Conservation (phyloP, 2,797 vertebrate genomes). For the Takifugu ocellatus region DNA sequence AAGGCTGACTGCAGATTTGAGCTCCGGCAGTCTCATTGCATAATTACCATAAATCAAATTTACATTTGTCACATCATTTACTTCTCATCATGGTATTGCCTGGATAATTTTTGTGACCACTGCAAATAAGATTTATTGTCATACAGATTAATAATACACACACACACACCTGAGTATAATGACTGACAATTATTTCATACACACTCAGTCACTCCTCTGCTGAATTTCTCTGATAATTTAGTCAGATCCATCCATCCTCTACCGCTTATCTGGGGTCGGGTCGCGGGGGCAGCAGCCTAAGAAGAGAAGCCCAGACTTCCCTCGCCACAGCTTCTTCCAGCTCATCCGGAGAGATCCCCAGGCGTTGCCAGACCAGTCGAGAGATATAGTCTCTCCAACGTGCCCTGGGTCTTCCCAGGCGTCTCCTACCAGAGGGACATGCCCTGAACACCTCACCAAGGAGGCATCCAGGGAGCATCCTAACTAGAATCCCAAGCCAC, state of each 20-base stretch:
- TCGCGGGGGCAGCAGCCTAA: too few relatives aligned
- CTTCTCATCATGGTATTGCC: constrained; percentile 56
- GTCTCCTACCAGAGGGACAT: too few relatives aligned
- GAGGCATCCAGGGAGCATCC: too few relatives aligned
- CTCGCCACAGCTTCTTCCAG: too few relatives aligned
- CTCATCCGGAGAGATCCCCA: too few relatives aligned
- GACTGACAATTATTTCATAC: constrained; percentile 16
- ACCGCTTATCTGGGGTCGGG: neutral
- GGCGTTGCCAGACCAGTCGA: too few relatives aligned
- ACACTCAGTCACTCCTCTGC: constrained; percentile 31
- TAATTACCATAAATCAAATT: constrained; percentile 75
- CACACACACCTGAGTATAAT: constrained; percentile 9
- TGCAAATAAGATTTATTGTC: constrained; percentile 62
- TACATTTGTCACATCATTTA: constrained; percentile 70
- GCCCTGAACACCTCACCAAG: too few relatives aligned
- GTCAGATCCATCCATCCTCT: constrained; percentile 10
- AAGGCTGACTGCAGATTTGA: constrained; percentile 47
- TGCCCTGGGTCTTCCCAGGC: too few relatives aligned
- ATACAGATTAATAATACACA: constrained; percentile 57
- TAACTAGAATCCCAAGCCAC: too few relatives aligned
- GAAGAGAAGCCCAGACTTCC: neutral
- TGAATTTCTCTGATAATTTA: constrained; percentile 37
- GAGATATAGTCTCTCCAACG: too few relatives aligned
- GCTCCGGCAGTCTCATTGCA: constrained; percentile 48
- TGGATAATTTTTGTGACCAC: constrained; percentile 64